Evolutionary conservation across 2,888 invertebrate species (phyloP).

Genomic region (Zelleria hepariella): DNA sequence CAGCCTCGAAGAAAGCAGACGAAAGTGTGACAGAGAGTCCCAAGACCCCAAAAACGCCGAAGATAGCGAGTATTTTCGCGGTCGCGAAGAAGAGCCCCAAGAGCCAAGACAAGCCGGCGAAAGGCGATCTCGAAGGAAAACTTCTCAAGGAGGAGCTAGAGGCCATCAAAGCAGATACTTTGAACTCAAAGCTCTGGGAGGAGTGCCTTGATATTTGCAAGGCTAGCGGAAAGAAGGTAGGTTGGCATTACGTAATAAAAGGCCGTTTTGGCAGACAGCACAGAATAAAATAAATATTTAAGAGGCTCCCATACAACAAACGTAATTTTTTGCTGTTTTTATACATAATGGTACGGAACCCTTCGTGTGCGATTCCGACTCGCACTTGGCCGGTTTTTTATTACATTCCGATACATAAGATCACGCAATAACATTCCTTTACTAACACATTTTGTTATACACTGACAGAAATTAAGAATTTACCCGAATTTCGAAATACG

Average conservation of each 20-base stretch:
- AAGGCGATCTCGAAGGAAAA: slow-evolving; percentile 15
- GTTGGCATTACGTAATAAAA: neutral
- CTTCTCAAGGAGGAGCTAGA: slow-evolving; percentile 45
- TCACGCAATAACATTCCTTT: no score
- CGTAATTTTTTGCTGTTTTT: no score
- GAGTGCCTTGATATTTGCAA: slow-evolving; percentile 67
- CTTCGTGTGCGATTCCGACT: no score
- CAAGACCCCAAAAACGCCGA: slow-evolving; percentile 15
- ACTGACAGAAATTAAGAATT: no score
- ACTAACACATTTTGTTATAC: no score
- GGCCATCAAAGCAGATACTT: slow-evolving; percentile 62
- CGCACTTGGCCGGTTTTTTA: no score
- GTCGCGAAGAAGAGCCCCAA: neutral
- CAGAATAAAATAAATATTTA: no score
- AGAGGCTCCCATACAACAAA: no score
- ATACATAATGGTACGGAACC: no score
- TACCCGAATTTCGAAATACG: no score
- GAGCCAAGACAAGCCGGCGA: slow-evolving; percentile 21
- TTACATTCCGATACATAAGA: no score
- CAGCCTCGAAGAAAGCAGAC: slow-evolving; percentile 16
- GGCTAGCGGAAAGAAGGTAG: slow-evolving; percentile 63
- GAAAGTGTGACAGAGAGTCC: slow-evolving; percentile 16
- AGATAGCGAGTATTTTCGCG: neutral
- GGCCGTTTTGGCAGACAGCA: no score
- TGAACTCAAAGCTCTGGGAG: slow-evolving; percentile 78